Conservation (phyloP, 2,888 invertebrate genomes). For the Melinopterus prodromus region DNA sequence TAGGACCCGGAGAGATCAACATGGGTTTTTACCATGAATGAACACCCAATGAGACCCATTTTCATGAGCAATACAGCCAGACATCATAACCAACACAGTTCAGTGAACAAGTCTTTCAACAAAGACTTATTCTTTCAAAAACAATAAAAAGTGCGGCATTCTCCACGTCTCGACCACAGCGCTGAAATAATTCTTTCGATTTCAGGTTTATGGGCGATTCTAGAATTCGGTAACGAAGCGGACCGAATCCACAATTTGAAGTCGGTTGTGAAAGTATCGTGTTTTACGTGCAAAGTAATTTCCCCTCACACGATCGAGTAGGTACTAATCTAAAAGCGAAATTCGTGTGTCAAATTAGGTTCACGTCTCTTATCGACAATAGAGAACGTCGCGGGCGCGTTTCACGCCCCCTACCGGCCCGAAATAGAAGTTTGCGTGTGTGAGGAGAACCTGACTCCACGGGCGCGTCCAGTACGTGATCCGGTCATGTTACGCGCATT, state of each 20-base stretch:
- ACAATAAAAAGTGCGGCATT: too few species aligned
- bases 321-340: neutral
- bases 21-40: too few species aligned
- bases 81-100: too few species aligned
- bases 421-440: neutral
- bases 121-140: too few species aligned
- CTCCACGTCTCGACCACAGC: neutral
- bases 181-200: neutral
- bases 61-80: too few species aligned
- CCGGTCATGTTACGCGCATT: slow-evolving; percentile 42
- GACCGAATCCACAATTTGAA: neutral
- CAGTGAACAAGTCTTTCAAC: too few species aligned
- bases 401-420: neutral
- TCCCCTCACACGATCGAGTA: neutral
- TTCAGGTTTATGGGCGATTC: neutral
- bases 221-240: neutral
- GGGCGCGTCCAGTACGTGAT: slow-evolving; percentile 40
- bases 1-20: too few species aligned
- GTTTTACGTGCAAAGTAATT: neutral
- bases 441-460: neutral
- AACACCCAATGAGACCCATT: too few species aligned
- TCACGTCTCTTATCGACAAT: neutral
- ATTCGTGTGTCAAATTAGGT: neutral
- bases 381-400: neutral
- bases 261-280: neutral